Percentiles rank a stretch among this genome's conserved stretches.
These are phyloP conservation scores for Acrobasis consociella DNA, from an alignment of 2,888 invertebrate genomes.

Conservation along the genomic window DNA sequence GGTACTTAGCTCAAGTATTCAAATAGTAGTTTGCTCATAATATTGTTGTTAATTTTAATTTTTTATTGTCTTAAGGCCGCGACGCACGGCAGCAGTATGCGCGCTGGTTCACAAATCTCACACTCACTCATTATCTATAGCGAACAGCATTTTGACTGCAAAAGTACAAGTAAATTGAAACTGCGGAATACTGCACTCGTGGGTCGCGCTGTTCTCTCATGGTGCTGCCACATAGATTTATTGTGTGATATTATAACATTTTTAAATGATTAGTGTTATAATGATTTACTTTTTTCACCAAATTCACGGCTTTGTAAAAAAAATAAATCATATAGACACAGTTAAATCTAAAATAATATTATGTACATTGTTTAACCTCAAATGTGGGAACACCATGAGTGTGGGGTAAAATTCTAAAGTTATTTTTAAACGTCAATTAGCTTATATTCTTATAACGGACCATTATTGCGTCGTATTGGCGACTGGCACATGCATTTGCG, in stretches of 20 bases:
- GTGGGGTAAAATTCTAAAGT: constrained; percentile 66
- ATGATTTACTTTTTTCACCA: too few relatives aligned
- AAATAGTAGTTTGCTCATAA: constrained; percentile 77
- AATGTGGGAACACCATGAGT: constrained; percentile 40
- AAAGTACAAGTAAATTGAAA: constrained; percentile 17
- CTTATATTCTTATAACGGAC: constrained; percentile 51
- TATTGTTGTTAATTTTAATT: constrained; percentile 76
- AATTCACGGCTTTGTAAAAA: too few relatives aligned
- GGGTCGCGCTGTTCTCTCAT: constrained; percentile 39
- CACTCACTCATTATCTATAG: constrained; percentile 4
- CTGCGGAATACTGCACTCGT: constrained; percentile 26
- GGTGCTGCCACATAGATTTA: too few relatives aligned
- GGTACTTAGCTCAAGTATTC: constrained; percentile 80
- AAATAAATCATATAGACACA: too few relatives aligned
- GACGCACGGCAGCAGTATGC: constrained; percentile 28
- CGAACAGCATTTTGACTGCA: constrained; percentile 18
- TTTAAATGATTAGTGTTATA: too few relatives aligned
- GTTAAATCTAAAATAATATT: too few relatives aligned
- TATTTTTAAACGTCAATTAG: constrained; percentile 68
- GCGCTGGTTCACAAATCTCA: constrained; percentile 18
- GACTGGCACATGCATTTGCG: constrained; percentile 5
- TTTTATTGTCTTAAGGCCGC: constrained; percentile 45
- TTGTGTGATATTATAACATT: too few relatives aligned
- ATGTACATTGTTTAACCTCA: too few relatives aligned
- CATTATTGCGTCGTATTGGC: constrained; percentile 23